A percentile compares a stretch with the other conserved stretches of the same genome.
These are phyloP conservation scores for Corydoras maculifer DNA, from an alignment of 2,113 vertebrate species.

Conservation along the genomic window DNA sequence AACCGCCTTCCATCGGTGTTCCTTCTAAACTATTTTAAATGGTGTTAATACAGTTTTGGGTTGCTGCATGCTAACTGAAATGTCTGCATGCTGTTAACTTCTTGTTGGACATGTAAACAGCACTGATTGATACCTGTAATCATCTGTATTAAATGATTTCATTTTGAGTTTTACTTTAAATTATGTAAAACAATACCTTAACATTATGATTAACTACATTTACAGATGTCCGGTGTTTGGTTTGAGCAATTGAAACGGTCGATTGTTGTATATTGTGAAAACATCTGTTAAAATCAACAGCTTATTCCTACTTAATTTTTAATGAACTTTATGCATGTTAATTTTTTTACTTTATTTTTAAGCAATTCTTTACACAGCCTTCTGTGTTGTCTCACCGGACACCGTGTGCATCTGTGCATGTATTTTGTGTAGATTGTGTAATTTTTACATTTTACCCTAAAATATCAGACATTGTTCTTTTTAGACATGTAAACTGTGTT, in stretches of 20 bases:
- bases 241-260: too few relatives aligned
- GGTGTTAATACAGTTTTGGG: constrained; percentile 40
- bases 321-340: too few relatives aligned
- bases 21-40: constrained; percentile 36
- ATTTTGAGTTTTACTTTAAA: too few relatives aligned
- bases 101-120: not conserved
- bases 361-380: not conserved
- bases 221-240: too few relatives aligned
- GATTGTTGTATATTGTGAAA: too few relatives aligned
- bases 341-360: not conserved
- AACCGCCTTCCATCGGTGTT: constrained; percentile 45
- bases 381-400: not conserved
- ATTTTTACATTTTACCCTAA: not conserved
- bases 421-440: too few relatives aligned
- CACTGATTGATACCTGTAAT: constrained; percentile 17
- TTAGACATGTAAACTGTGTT: constrained; percentile 28
- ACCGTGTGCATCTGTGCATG: constrained; percentile 12
- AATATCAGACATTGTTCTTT: too few relatives aligned
- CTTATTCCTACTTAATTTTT: too few relatives aligned
- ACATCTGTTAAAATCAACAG: too few relatives aligned
- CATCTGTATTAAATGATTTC: not conserved
- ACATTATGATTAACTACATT: too few relatives aligned
- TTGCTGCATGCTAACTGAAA: constrained; percentile 47
- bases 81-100: constrained; percentile 45
- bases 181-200: too few relatives aligned